Evolutionary conservation across 2,113 vertebrate genomes (phyloP).

Genomic region (Myotis lucifugus): DNA sequence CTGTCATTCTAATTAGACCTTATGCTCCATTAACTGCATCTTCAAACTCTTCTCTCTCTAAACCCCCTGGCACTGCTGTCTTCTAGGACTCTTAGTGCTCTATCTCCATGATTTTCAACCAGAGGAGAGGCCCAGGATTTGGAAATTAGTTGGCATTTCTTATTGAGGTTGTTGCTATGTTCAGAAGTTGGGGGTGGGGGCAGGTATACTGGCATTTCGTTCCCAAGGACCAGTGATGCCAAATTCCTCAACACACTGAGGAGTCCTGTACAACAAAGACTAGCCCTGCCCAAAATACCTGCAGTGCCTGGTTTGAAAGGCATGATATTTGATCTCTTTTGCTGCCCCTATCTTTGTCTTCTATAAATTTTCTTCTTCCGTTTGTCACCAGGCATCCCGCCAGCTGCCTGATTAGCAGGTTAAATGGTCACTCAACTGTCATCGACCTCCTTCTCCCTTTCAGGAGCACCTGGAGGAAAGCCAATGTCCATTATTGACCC

Average conservation of each 20-base stretch:
- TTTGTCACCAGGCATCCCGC: constrained; percentile 62
- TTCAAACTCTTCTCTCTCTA: background rate
- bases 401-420: constrained; percentile 69
- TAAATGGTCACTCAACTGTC: constrained; percentile 72
- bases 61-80: background rate
- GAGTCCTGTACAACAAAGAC: background rate
- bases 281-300: background rate
- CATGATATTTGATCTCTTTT: background rate
- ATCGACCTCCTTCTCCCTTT: constrained; percentile 56
- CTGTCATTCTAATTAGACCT: constrained; percentile 6
- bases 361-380: constrained; percentile 27
- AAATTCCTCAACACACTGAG: background rate
- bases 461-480: constrained; percentile 59
- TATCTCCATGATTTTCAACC: background rate
- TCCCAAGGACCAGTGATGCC: background rate
- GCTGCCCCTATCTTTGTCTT: constrained; percentile 25
- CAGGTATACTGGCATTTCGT: background rate
- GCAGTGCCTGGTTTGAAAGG: background rate
- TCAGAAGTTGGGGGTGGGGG: background rate
- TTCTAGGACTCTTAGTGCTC: background rate
- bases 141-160: background rate
- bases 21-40: background rate
- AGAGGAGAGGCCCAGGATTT: background rate
- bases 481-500: constrained; percentile 64
- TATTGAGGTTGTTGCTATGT: background rate